Base-by-base conservation (phyloP, 2,797 vertebrate species). In the Sebastes kiyomatsui region DNA sequence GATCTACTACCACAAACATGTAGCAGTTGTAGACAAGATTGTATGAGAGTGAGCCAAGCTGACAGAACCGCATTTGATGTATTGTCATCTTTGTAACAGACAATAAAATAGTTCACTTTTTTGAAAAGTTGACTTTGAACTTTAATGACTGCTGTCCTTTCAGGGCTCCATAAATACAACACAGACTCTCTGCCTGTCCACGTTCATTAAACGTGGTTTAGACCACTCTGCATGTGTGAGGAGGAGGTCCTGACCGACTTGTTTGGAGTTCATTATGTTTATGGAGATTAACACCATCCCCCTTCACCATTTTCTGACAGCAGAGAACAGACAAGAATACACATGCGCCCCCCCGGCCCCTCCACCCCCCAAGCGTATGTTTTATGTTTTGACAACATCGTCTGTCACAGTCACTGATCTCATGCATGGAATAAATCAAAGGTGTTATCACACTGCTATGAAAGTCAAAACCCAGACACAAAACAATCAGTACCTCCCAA, bases 361-460 rank as follows among this genome's bases (percentile, higher is more conserved):
- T 16, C n/a, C 2, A 42, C 52, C 59, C 12, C 46, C 62, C 32
- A 27, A 72, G 83, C 68, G 42, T 68, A 58, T n/a, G 25, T 90
- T 88, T 92, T 76, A 86, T 89, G 77, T 93, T 92, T 85, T 90
- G 91, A 91, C 88, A 94, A 87, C 84, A 85, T 87, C 32, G 35
- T 90, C 86, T 82, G 84, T 91, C 89, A 90, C 71, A 87, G 82
- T 80, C 83, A 74, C 82, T 87, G 88, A 88, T 89, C 88, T 90
- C 79, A 83, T 68, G 70, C 78, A 77, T 59, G 32, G 67, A 82
- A 88, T 90, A 86, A 89, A 91, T 92, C 82, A 87, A 85, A 92
- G 84, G 55, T 80, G 75, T 77, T 75, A 81, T 91, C 77, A 72
- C 58, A 30, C 61, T 27, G 80, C 46, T 56, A 83, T 32, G 58